These are phyloP conservation scores for Aptenodytes patagonicus DNA, from an alignment of 2,113 vertebrate genomes.

Conservation along the genomic window DNA sequence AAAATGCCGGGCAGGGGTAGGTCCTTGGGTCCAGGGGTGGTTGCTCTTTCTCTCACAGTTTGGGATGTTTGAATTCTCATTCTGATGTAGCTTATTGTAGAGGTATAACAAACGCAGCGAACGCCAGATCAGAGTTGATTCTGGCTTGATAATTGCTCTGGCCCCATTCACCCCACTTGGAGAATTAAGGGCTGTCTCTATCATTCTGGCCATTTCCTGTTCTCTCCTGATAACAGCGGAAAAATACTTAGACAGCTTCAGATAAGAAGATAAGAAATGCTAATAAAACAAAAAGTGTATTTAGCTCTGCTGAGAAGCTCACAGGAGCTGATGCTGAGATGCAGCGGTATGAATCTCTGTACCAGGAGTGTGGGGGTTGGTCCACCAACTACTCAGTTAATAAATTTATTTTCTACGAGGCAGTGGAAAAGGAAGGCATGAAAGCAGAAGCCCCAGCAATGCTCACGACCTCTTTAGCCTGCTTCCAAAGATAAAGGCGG, in stretches of 20 bases:
- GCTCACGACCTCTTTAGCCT: neutral
- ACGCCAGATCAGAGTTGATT: neutral
- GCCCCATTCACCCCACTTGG: neutral
- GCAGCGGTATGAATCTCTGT: neutral
- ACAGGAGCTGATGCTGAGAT: neutral
- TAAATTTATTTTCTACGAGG: constrained; percentile 32
- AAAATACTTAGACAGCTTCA: constrained; percentile 27
- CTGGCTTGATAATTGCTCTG: neutral
- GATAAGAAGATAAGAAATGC: constrained; percentile 27
- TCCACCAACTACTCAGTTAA: neutral
- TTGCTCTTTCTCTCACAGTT: neutral
- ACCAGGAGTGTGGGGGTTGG: neutral
- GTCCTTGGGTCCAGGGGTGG: neutral
- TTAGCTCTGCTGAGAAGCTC: constrained; percentile 18
- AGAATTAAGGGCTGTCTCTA: neutral
- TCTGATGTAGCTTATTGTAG: neutral
- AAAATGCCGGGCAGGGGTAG: neutral
- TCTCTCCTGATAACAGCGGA: constrained; percentile 5
- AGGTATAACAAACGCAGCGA: neutral
- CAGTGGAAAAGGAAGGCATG: neutral
- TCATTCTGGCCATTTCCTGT: neutral
- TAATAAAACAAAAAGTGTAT: constrained; percentile 34
- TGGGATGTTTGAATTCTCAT: neutral
- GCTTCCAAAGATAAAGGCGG: constrained; percentile 20
- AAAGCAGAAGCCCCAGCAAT: constrained; percentile 14